phyloP scores from a whole-genome alignment of 2,888 invertebrate species.

The Norana najaformis region DNA sequence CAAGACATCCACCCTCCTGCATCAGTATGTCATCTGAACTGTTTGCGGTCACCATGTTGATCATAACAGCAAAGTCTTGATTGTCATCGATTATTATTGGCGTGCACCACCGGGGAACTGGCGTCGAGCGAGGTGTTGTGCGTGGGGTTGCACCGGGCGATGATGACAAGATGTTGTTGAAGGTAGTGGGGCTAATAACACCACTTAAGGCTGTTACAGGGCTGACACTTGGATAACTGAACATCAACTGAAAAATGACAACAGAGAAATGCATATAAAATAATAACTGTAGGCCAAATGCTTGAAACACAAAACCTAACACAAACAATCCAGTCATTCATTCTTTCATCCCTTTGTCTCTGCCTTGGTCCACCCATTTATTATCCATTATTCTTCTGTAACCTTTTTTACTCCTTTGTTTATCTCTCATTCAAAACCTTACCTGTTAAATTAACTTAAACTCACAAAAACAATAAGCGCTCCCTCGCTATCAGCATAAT shows the following conservation, averaged over 20 bases:
- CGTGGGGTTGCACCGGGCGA: constrained; percentile 79
- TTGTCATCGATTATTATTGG: constrained; percentile 86
- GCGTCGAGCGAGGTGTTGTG: constrained; percentile 70
- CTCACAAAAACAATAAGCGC: too few species aligned
- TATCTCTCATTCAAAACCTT: too few species aligned
- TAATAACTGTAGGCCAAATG: neutral
- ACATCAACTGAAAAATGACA: constrained; percentile 68
- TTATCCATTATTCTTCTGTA: neutral
- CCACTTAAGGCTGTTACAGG: constrained; percentile 77
- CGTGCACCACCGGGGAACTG: constrained; percentile 78
- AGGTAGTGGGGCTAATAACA: constrained; percentile 84
- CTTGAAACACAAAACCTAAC: neutral
- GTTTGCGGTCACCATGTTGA: constrained; percentile 73
- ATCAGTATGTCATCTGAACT: constrained; percentile 63
- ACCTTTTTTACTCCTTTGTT: too few species aligned
- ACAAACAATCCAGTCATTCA: neutral
- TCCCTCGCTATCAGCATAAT: neutral
- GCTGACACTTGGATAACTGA: constrained; percentile 85
- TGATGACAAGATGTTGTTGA: constrained; percentile 73
- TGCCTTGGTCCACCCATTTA: neutral
- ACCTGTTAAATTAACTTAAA: too few species aligned
- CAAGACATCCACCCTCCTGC: constrained; percentile 30
- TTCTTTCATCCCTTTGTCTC: neutral
- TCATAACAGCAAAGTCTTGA: constrained; percentile 83
- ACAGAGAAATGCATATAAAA: neutral